Percentiles rank a stretch among this genome's conserved stretches.
Evolutionary conservation across 2,888 invertebrate species (phyloP).

Genomic region (Acanthopleura granulata): DNA sequence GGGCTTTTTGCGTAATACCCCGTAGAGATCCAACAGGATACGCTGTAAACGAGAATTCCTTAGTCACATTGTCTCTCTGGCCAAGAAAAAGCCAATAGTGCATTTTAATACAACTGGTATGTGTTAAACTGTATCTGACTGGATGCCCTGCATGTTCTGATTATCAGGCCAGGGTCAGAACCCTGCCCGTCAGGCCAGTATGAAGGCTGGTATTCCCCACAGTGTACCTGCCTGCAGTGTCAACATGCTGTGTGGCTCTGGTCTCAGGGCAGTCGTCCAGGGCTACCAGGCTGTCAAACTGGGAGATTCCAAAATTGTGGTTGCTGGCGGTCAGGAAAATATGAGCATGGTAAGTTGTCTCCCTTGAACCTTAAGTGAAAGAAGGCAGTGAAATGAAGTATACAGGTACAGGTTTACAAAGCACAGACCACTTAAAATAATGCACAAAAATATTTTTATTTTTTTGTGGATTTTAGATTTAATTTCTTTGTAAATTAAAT

Average conservation of each 20-base stretch:
- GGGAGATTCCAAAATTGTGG: slow-evolving; percentile 78
- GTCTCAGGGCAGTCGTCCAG: slow-evolving; percentile 77
- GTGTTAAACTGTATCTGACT: no score
- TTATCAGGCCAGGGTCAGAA: slow-evolving; percentile 82
- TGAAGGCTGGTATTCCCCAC: slow-evolving; percentile 80
- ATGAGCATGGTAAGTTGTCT: slow-evolving; percentile 77
- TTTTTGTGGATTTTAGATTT: no score
- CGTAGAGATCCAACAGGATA: no score
- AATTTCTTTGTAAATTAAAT: neutral
- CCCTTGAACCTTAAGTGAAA: neutral
- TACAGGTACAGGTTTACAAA: no score
- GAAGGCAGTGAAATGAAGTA: no score
- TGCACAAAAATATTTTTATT: no score
- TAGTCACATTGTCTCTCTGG: no score
- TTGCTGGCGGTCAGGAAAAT: slow-evolving; percentile 86
- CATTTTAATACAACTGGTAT: no score
- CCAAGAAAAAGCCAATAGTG: no score
- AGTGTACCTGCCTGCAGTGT: slow-evolving; percentile 79
- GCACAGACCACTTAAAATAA: no score
- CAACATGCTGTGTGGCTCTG: slow-evolving; percentile 88
- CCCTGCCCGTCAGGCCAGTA: slow-evolving; percentile 83
- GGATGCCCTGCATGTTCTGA: neutral
- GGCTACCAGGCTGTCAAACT: slow-evolving; percentile 79
- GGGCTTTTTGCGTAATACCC: no score
- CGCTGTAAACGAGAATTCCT: no score